A percentile compares a stretch with the other conserved stretches of the same genome.
These are phyloP conservation scores for Eulithis testata DNA, from an alignment of 2,888 invertebrate genomes.

Conservation along the genomic window DNA sequence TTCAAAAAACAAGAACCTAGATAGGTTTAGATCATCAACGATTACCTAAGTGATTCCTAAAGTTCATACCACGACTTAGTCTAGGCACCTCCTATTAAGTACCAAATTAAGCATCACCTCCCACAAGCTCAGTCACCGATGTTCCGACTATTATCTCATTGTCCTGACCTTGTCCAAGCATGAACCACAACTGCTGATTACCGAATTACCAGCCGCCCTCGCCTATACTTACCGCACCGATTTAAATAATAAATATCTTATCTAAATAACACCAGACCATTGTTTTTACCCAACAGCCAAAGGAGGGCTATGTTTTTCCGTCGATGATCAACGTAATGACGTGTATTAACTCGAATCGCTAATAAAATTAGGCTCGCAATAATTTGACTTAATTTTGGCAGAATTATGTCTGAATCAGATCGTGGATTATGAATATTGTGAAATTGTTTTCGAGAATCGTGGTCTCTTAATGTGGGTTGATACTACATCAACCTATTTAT, in stretches of 20 bases:
- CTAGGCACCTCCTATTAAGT: conserved; percentile 23
- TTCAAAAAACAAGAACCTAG: not conserved
- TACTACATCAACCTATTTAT: not conserved
- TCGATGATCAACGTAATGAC: conserved; percentile 73
- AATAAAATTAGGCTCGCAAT: conserved; percentile 79
- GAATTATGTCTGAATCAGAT: conserved; percentile 74
- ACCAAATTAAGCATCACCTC: conserved; percentile 20
- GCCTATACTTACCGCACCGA: conserved; percentile 80
- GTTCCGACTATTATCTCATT: conserved; percentile 66
- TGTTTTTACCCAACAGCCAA: conserved; percentile 48
- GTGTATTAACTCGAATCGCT: conserved; percentile 76
- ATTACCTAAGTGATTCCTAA: conserved; percentile 10
- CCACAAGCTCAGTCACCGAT: conserved; percentile 28
- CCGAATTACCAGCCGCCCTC: conserved; percentile 77
- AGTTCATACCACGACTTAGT: conserved; percentile 30
- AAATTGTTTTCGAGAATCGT: conserved; percentile 58
- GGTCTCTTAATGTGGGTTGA: conserved; percentile 41
- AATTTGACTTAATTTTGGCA: conserved; percentile 79
- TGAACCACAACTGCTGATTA: conserved; percentile 78
- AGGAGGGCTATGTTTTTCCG: conserved; percentile 53
- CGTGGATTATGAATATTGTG: conserved; percentile 53
- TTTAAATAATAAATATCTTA: conserved; percentile 84
- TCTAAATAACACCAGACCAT: conserved; percentile 80
- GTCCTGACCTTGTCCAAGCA: conserved; percentile 73
- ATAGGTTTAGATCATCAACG: not conserved